Evolutionary conservation across 2,888 invertebrate genomes (phyloP).

Genomic region (Epinotia nisella): DNA sequence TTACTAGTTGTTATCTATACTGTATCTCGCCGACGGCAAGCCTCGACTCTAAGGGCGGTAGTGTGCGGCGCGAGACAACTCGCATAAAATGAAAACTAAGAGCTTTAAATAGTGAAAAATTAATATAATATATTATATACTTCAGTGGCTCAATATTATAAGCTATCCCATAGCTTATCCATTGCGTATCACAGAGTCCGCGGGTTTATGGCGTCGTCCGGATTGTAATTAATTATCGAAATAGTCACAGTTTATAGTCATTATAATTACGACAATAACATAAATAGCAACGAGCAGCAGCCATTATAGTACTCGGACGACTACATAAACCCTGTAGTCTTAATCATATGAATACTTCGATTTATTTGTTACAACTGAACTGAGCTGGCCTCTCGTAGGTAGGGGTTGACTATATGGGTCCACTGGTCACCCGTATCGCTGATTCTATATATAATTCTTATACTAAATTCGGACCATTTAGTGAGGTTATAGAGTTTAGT

Average conservation of each 20-base stretch:
- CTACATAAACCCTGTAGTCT: slow-evolving; percentile 57
- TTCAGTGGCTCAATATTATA: slow-evolving; percentile 82
- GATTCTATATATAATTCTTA: slow-evolving; percentile 58
- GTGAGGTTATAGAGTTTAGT: slow-evolving; percentile 66
- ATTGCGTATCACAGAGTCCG: slow-evolving; percentile 61
- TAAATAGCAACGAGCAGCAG: slow-evolving; percentile 47
- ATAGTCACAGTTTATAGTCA: slow-evolving; percentile 52
- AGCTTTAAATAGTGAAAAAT: slow-evolving; percentile 84
- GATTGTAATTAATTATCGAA: slow-evolving; percentile 64
- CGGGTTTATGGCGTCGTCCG: slow-evolving; percentile 69
- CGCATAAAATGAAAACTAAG: slow-evolving; percentile 82
- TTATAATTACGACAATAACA: slow-evolving; percentile 64
- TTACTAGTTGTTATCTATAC: slow-evolving; percentile 72
- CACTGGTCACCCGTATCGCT: slow-evolving; percentile 52
- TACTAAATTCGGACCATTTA: slow-evolving; percentile 76
- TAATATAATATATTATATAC: slow-evolving; percentile 78
- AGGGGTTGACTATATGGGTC: slow-evolving; percentile 55
- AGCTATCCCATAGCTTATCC: slow-evolving; percentile 80
- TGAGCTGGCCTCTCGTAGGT: slow-evolving; percentile 67
- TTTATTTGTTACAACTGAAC: slow-evolving; percentile 43
- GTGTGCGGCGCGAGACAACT: slow-evolving; percentile 76
- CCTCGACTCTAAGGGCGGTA: slow-evolving; percentile 59
- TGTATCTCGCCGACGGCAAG: slow-evolving; percentile 26
- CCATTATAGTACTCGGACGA: slow-evolving; percentile 50
- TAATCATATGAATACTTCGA: slow-evolving; percentile 50